Evolutionary conservation across 2,888 invertebrate genomes (phyloP).

Genomic region (Amphipoea lucens): DNA sequence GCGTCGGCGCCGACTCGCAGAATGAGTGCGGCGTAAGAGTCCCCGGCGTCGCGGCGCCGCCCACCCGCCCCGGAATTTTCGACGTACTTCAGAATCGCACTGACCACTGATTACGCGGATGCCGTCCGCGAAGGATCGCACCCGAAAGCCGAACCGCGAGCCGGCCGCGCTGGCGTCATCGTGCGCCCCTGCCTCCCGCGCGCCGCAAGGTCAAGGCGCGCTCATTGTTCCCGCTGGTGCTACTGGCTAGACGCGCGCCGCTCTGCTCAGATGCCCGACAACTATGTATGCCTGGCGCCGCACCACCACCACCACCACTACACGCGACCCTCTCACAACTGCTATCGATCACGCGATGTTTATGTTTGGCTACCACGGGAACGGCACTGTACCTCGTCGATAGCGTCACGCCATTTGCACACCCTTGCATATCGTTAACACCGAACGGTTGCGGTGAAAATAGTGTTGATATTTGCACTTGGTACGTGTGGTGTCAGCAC

Average conservation of each 20-base stretch:
- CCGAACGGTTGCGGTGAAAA: constrained; percentile 44
- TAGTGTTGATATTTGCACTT: constrained; percentile 45
- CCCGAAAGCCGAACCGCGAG: constrained; percentile 89
- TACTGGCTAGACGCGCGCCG: constrained; percentile 78
- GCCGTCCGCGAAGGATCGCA: constrained; percentile 89
- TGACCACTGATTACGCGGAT: constrained; percentile 90
- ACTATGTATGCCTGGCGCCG: constrained; percentile 72
- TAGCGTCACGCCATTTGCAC: constrained; percentile 74
- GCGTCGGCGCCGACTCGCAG: constrained; percentile 89
- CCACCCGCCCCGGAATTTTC: constrained; percentile 87
- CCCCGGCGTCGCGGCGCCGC: constrained; percentile 83
- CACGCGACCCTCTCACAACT: constrained; percentile 73
- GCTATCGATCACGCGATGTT: constrained; percentile 88
- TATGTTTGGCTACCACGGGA: constrained; percentile 88
- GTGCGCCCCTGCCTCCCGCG: constrained; percentile 85
- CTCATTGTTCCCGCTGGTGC: constrained; percentile 85
- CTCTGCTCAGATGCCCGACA: constrained; percentile 74
- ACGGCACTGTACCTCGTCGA: constrained; percentile 77
- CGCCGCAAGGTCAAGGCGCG: constrained; percentile 89
- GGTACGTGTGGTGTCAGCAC: constrained; percentile 44
- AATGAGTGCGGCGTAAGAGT: constrained; percentile 84
- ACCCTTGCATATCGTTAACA: constrained; percentile 69
- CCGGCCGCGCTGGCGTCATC: constrained; percentile 89
- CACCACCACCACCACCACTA: constrained; percentile 67
- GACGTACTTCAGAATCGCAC: constrained; percentile 85